phyloP scores from a whole-genome alignment of 1,140 invertebrate species.

The Atta colombica region DNA sequence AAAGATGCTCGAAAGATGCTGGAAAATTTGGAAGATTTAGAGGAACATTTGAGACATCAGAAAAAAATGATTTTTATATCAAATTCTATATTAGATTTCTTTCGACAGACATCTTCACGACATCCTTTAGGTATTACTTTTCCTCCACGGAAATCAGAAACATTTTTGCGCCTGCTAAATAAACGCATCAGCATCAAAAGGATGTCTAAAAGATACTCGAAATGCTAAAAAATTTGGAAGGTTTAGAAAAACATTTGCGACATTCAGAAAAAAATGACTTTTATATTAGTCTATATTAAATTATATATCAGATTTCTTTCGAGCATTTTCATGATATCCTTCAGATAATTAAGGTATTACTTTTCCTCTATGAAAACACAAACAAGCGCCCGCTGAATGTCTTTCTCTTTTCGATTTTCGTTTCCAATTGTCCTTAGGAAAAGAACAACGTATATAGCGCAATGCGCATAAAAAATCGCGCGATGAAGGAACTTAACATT shows the following conservation, averaged over 20 bases:
- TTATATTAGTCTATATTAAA: background rate
- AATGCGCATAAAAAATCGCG: constrained; percentile 45
- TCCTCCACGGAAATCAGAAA: background rate
- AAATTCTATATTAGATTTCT: background rate
- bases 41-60: background rate
- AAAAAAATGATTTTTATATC: background rate
- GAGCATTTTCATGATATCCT: background rate
- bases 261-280: background rate
- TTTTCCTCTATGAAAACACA: background rate
- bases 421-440: constrained; percentile 29
- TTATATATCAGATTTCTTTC: background rate
- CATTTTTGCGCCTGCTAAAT: background rate
- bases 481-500: constrained; percentile 67
- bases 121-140: background rate
- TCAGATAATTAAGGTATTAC: background rate
- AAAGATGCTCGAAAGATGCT: background rate
- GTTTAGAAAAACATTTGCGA: background rate
- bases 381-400: constrained; percentile 33
- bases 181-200: no score
- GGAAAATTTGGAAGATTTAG: background rate
- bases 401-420: constrained; percentile 31
- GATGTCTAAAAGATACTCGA: background rate
- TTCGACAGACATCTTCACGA: background rate
- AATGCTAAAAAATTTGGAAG: background rate
- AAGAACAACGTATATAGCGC: constrained; percentile 46